These are phyloP conservation scores for Rotaria macrura DNA, from an alignment of 2,888 invertebrate genomes.

Conservation along the genomic window DNA sequence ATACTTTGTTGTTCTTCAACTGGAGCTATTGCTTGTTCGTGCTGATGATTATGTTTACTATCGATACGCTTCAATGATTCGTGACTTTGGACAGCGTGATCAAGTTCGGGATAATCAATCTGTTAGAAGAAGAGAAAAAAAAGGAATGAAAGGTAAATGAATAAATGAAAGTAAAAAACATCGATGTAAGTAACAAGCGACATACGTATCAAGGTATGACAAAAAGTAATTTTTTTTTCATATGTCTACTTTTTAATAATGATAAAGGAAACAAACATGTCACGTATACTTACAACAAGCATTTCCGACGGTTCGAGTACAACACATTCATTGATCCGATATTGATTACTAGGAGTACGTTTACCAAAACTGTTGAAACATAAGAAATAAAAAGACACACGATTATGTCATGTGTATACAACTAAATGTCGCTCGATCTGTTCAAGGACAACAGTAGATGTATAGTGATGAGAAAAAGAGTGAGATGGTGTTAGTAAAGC, in stretches of 20 bases:
- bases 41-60: constrained; percentile 37
- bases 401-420: constrained; percentile 20
- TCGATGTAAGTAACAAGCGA: background rate
- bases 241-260: background rate
- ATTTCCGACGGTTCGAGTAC: constrained; percentile 74
- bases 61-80: constrained; percentile 41
- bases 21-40: constrained; percentile 37
- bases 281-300: constrained; percentile 64
- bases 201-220: background rate
- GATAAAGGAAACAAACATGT: background rate
- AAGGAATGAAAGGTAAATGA: background rate
- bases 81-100: constrained; percentile 33
- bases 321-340: constrained; percentile 70
- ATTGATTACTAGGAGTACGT: constrained; percentile 64
- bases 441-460: constrained; percentile 26
- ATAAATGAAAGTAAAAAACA: background rate
- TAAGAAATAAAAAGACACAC: constrained; percentile 34
- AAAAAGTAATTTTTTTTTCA: background rate
- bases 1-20: background rate
- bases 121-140: constrained; percentile 48
- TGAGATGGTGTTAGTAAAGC: background rate
- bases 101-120: constrained; percentile 64
- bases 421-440: constrained; percentile 18
- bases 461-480: background rate
- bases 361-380: constrained; percentile 66